Evolutionary conservation across 2,888 invertebrate species (phyloP).

Genomic region (Meliscaeva auricollis): DNA sequence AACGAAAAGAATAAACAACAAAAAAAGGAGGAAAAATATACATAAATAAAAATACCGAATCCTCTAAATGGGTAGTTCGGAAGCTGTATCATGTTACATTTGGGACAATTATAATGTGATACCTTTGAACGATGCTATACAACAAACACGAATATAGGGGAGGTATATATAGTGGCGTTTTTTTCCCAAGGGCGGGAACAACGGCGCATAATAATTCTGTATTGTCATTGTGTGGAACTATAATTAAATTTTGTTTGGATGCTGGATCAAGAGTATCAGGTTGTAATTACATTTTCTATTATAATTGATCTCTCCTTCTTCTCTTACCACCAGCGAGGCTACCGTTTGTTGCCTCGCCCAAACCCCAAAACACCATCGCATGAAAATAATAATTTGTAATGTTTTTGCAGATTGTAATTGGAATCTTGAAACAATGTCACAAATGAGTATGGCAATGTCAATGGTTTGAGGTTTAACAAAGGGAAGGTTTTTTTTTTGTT

Average conservation of each 20-base stretch:
- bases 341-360: no score
- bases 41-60: background rate
- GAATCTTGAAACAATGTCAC: constrained; percentile 23
- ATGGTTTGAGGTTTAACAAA: constrained; percentile 17
- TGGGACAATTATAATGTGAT: constrained; percentile 28
- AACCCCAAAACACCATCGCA: background rate
- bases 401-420: constrained; percentile 19
- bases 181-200: background rate
- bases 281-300: constrained; percentile 51
- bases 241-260: constrained; percentile 54
- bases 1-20: background rate
- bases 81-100: constrained; percentile 46
- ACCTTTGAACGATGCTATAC: constrained; percentile 12
- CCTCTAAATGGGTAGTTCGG: background rate
- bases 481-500: background rate
- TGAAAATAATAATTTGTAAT: constrained; percentile 22
- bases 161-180: background rate
- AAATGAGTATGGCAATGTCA: constrained; percentile 1
- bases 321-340: background rate
- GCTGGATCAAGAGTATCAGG: constrained; percentile 53
- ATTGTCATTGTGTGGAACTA: constrained; percentile 42
- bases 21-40: background rate
- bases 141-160: background rate
- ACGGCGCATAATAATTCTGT: background rate
- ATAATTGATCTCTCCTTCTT: constrained; percentile 32